Percentiles rank a stretch among this genome's conserved stretches.
These are phyloP conservation scores for Coregonus suidteri DNA, from an alignment of 2,797 vertebrate genomes.

Conservation along the genomic window DNA sequence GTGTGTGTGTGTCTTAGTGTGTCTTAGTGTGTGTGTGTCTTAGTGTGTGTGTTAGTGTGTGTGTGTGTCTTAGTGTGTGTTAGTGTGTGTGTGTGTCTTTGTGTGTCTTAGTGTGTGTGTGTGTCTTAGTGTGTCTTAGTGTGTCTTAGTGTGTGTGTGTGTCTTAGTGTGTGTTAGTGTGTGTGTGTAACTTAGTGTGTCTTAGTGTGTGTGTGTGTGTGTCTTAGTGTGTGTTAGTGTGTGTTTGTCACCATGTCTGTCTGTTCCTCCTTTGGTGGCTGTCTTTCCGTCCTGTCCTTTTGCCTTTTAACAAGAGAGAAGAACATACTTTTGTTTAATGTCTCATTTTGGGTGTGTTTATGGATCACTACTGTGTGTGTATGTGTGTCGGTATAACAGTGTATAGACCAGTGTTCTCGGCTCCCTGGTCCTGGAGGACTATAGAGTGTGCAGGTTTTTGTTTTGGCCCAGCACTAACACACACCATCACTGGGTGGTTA, in stretches of 20 bases:
- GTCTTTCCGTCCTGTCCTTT: too few species aligned
- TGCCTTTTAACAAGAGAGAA: too few species aligned
- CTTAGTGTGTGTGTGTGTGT: too few species aligned
- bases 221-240: too few species aligned
- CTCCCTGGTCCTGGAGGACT: not conserved
- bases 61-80: not conserved
- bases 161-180: not conserved
- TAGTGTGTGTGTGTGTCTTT: not conserved
- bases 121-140: not conserved
- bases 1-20: not conserved
- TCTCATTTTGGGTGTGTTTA: too few species aligned
- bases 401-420: not conserved
- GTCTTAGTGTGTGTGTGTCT: too few species aligned
- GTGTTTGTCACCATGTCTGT: not conserved
- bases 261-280: too few species aligned
- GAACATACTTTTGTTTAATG: too few species aligned
- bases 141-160: not conserved
- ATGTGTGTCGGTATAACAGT: not conserved
- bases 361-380: too few species aligned
- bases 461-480: not conserved
- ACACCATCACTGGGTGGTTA: not conserved
- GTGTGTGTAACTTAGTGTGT: not conserved
- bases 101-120: not conserved
- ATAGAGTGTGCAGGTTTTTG: not conserved
- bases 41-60: not conserved